Conservation (phyloP, 2,888 invertebrate species). For the Ectemnius cavifrons region DNA sequence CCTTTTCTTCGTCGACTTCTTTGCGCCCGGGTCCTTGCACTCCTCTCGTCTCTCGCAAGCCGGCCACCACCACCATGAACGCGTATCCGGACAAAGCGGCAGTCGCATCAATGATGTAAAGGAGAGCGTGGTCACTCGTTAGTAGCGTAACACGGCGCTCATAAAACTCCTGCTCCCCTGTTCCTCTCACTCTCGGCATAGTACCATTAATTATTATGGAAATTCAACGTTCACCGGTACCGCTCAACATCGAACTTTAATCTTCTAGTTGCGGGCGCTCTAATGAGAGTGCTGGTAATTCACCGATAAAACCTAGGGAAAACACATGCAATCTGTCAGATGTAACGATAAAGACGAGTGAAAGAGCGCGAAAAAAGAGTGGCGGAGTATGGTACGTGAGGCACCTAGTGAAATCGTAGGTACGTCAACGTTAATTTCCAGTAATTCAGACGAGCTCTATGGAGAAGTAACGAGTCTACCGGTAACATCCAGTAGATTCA, state of each 20-base stretch:
- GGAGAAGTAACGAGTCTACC: background rate
- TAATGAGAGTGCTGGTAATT: no score
- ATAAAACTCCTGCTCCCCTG: no score
- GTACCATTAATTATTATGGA: no score
- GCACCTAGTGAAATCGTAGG: background rate
- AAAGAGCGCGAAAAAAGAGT: background rate
- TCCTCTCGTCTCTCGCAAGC: background rate
- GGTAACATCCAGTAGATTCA: background rate
- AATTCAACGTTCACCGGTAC: no score
- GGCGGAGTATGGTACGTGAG: background rate
- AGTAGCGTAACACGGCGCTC: background rate
- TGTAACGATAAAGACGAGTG: no score
- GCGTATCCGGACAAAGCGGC: no score
- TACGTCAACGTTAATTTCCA: background rate
- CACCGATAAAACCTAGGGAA: background rate
- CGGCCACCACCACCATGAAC: background rate
- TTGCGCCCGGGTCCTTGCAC: background rate
- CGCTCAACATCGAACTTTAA: no score
- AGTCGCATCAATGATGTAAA: background rate
- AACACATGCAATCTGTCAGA: conserved; percentile 1
- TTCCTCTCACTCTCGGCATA: no score
- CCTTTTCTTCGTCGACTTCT: conserved; percentile 46
- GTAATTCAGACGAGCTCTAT: background rate
- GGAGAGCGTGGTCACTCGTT: background rate
- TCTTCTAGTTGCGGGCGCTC: no score